Evolutionary conservation across 37 sponge, comb jelly and placozoan genomes (phyloP).

Genomic region (Ianthella basta): DNA sequence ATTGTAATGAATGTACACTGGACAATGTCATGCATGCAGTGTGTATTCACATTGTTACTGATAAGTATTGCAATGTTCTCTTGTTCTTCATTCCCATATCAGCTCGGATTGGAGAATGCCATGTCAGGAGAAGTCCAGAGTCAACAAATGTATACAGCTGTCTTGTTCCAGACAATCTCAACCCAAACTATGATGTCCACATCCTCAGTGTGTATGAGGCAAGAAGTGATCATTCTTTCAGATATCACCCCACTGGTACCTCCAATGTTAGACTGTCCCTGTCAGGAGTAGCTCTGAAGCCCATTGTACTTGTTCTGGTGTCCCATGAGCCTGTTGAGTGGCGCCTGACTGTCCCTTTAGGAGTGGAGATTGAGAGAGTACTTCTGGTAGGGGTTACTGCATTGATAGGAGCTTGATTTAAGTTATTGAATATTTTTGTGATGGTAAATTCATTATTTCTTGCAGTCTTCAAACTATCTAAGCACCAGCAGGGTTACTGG

Average conservation of each 20-base stretch:
- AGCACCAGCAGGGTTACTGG: too few species aligned
- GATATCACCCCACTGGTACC: neutral
- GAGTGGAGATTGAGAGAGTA: slow-evolving; percentile 26
- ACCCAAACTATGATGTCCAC: slow-evolving; percentile 25
- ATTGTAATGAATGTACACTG: too few species aligned
- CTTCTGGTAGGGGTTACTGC: neutral
- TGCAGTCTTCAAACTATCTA: too few species aligned
- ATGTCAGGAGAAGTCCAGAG: too few species aligned
- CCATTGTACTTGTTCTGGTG: slow-evolving; percentile 21
- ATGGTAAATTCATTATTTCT: too few species aligned
- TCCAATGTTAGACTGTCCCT: slow-evolving; percentile 5
- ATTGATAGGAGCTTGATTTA: neutral
- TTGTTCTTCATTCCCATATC: too few species aligned
- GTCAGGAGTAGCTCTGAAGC: neutral
- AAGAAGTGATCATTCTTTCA: neutral
- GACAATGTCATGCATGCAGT: too few species aligned
- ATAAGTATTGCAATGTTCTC: too few species aligned
- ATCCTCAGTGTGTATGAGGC: slow-evolving; percentile 24
- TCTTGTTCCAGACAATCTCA: slow-evolving; percentile 13
- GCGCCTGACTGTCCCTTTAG: slow-evolving; percentile 15
- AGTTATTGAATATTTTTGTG: too few species aligned
- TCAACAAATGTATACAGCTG: slow-evolving; percentile 19
- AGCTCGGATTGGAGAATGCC: too few species aligned
- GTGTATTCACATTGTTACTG: too few species aligned
- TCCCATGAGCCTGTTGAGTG: slow-evolving; percentile 28